Base-by-base conservation (phyloP, 2,113 vertebrate species). In the Hepsetus odoe region DNA sequence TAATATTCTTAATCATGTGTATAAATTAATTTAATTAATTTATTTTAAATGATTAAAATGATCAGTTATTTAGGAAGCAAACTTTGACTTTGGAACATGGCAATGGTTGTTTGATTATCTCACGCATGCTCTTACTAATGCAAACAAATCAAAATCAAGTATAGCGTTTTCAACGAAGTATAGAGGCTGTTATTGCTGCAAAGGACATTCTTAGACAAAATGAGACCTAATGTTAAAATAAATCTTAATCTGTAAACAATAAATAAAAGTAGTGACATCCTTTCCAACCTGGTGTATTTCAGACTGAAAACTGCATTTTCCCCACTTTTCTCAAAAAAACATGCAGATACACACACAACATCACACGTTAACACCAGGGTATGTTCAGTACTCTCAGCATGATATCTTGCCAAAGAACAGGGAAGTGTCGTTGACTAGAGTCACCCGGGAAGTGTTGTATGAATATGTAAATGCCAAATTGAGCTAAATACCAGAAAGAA, bases 251-350 rank as follows among this genome's bases (percentile, higher is more conserved):
- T 20, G 2, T 49, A 18, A 10, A 5, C 8, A 55, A 22, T 22
- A 53, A 5, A 53, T 53, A 5, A 56, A 58, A 22, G 8, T 32
- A 61, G 66, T 64, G 80, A 53, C 35, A 81, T 61, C 67, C 46
- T 61, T n/a, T 61, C 64, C 74, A 64, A 51, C 64, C 71, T 61
- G 65, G 46, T 71, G 64, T 76, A 62, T 71, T 82, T 82, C 75
- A 78, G 76, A 14, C 65, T 55, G 74, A 32, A 70, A 51, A 51
- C 24, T 49, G n/a, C 8, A 66, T 59, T 38, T 38, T 38, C 4
- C 35, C 9, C 4, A 4, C 4, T 38, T 38, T 38, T 38, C 35
- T 38, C 35, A 35, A 40, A 26, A 40, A 33, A 53, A 32, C 64
- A 56, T 64, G 28, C 81, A 53, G n/a, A 30, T 73, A 76, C 72